A percentile compares a stretch with the other conserved stretches of the same genome.
Evolutionary conservation across 35 echinoderm and acorn worm species (phyloP).

Genomic region (Chiridota heheva): DNA sequence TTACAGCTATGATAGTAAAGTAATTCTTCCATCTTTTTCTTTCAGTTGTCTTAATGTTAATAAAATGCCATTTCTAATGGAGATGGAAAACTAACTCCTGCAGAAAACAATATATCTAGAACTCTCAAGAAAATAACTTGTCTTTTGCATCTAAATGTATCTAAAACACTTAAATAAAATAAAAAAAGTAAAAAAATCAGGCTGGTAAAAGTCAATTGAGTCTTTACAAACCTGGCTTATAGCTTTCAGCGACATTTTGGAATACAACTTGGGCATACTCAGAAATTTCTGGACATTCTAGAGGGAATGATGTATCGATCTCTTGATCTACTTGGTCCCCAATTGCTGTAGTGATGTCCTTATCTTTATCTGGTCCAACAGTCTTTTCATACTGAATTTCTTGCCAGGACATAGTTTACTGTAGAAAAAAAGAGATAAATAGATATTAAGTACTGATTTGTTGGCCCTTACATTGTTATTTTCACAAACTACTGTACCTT

Average conservation of each 20-base stretch:
- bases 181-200: background rate
- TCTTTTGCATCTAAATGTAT: background rate
- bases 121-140: background rate
- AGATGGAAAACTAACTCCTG: background rate
- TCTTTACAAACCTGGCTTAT: conserved; percentile 70
- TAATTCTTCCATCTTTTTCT: background rate
- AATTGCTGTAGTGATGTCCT: too few relatives aligned
- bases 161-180: background rate
- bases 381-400: background rate
- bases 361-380: background rate
- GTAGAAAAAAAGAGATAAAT: too few relatives aligned
- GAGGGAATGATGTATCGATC: too few relatives aligned
- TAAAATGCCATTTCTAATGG: background rate
- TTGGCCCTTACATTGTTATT: too few relatives aligned
- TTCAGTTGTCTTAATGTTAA: background rate
- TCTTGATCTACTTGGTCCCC: too few relatives aligned
- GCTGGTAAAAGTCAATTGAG: background rate
- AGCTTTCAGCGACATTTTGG: conserved; percentile 91
- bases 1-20: background rate
- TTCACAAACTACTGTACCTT: too few relatives aligned
- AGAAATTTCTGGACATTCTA: conserved; percentile 30
- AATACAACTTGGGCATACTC: conserved; percentile 95
- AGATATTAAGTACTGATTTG: too few relatives aligned
- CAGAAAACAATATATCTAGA: background rate
- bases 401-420: too few relatives aligned